Base-by-base conservation (phyloP, 2,113 vertebrate genomes). In the Phyllostomus discolor region DNA sequence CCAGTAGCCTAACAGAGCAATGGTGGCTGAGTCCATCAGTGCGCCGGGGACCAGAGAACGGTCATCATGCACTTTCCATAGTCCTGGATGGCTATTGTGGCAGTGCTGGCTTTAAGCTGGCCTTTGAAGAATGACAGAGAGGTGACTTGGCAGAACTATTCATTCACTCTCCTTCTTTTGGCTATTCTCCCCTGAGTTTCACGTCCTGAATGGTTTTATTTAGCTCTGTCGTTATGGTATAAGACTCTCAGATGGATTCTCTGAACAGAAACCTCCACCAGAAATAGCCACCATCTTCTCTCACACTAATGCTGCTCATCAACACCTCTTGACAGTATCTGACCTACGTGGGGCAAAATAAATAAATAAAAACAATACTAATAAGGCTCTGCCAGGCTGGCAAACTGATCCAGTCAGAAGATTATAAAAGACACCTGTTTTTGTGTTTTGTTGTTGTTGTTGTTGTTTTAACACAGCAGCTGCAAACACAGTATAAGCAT, bases 401-500 rank as follows among this genome's bases (percentile, higher is more conserved):
- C 91, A 78, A 93, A 80, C 86, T 14, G 80, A 97, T 76, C 57
- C 75, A 75, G 69, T 84, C 70, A 9, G 70, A 90, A 80, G 96
- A 94, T 88, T 95, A 73, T 43, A 54, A 90, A 90, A 82, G 94
- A 92, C 96, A 94, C 95, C 95, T 97, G 96, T 31, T 64, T 28
- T 16, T 33, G 6, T 33, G 92, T 82, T 54, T 38, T 2, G 2
- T 62, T 26, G 3, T 62, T 28, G 10, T 28, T 62, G 3, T 28
- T 62, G 28, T 28, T 46, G 38, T 41, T 82, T 54, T 41, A 94
- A 57, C 38, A 41, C 72, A 88, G 84, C 95, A 88, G 88, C 92
- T 94, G 94, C 41, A 38, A 92, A 82, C 54, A 79, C 75, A 72
- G 70, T 1, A 35, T 67, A 95, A 64, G 90, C 66, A 38, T 7